Conservation (phyloP, 2,797 vertebrate species). For the Diceros bicornis region DNA sequence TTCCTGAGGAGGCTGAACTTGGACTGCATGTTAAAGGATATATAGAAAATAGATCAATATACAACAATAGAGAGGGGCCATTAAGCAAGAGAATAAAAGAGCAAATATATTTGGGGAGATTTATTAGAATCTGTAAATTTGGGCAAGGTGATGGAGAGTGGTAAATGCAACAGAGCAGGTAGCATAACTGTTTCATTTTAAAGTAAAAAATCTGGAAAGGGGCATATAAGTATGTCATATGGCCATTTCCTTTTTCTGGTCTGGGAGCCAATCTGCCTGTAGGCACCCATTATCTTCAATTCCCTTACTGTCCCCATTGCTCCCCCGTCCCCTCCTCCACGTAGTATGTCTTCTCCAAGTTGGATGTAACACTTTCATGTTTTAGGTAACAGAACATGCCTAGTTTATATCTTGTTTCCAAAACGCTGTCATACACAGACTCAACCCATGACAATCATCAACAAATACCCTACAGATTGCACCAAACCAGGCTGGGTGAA, state of each 20-base stretch:
- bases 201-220: neutral
- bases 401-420: neutral
- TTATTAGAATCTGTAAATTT: neutral
- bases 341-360: neutral
- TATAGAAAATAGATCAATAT: neutral
- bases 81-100: neutral
- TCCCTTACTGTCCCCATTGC: neutral
- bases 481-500: neutral
- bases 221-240: fast-evolving
- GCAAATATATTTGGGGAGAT: neutral
- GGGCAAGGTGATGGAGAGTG: neutral
- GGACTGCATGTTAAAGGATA: neutral
- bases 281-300: neutral
- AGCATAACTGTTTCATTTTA: neutral
- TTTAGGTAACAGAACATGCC: neutral
- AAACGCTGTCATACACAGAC: neutral
- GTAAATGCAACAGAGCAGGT: neutral
- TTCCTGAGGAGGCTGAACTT: neutral
- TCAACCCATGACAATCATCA: neutral
- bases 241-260: neutral
- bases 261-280: neutral
- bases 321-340: too few species aligned
- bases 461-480: neutral
- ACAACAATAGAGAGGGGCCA: neutral
- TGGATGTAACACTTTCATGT: neutral